A percentile compares a stretch with the other conserved stretches of the same genome.
Evolutionary conservation across 2,113 vertebrate species (phyloP).

Genomic region (Oostethus manadensis): DNA sequence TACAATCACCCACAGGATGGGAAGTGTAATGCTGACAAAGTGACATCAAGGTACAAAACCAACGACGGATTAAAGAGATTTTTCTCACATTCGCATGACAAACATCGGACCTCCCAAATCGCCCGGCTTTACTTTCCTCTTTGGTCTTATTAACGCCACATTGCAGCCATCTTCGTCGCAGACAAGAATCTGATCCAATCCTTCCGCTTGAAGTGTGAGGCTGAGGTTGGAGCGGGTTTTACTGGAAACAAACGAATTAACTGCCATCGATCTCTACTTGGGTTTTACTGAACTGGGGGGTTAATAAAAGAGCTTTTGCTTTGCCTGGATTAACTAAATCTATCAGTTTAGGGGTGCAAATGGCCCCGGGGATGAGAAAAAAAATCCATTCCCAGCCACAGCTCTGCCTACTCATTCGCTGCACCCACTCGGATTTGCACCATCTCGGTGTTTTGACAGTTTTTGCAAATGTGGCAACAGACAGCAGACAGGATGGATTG

Average conservation of each 20-base stretch:
- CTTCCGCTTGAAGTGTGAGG: too few species aligned
- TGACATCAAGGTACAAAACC: too few species aligned
- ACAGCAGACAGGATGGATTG: constrained; percentile 32
- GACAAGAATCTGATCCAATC: too few species aligned
- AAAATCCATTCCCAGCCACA: not conserved
- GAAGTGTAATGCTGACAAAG: too few species aligned
- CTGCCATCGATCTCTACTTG: not conserved
- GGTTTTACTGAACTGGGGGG: constrained; percentile 16
- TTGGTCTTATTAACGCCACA: too few species aligned
- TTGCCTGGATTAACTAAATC: constrained; percentile 2
- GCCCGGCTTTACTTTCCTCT: too few species aligned
- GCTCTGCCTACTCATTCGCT: constrained; percentile 13
- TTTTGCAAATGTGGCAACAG: constrained; percentile 24
- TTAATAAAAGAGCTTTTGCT: constrained; percentile 23
- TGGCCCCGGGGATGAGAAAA: constrained; percentile 7
- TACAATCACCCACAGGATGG: too few species aligned
- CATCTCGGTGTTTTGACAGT: constrained; percentile 50
- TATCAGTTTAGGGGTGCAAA: constrained; percentile 14
- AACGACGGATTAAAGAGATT: too few species aligned
- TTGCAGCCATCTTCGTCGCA: too few species aligned
- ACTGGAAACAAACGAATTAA: constrained; percentile 14
- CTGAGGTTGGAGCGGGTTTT: not conserved
- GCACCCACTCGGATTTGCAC: constrained; percentile 26
- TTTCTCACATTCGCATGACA: too few species aligned
- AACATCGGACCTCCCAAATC: too few species aligned